These are phyloP conservation scores for Pampus argenteus DNA, from an alignment of 2,797 vertebrate species.

Conservation along the genomic window DNA sequence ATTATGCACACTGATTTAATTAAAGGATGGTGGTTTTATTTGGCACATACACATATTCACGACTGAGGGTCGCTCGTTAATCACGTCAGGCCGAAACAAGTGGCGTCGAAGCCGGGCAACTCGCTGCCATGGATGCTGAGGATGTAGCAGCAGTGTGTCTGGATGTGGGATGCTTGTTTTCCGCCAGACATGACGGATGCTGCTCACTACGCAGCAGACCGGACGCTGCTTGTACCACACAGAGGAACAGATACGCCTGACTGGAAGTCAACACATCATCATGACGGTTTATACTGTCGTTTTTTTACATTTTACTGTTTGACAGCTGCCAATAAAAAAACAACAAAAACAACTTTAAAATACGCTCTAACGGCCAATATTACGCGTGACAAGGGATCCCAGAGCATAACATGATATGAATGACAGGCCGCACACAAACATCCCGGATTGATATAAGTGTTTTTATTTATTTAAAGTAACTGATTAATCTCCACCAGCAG, in stretches of 20 bases:
- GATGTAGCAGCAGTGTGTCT: slow-evolving; percentile 51
- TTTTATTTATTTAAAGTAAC: background rate
- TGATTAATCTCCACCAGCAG: background rate
- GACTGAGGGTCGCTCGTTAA: background rate
- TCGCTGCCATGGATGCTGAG: slow-evolving; percentile 68
- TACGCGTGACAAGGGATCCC: slow-evolving; percentile 42
- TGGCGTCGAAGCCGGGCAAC: slow-evolving; percentile 18
- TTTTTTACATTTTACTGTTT: background rate
- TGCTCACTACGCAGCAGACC: slow-evolving; percentile 72
- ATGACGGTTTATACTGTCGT: background rate
- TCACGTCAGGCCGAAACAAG: background rate
- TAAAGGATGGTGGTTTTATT: background rate
- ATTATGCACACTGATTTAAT: slow-evolving; percentile 4
- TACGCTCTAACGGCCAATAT: slow-evolving; percentile 6
- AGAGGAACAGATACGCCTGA: slow-evolving; percentile 1
- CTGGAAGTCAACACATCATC: background rate
- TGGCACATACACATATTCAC: no score
- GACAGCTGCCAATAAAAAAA: background rate
- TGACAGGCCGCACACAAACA: slow-evolving; percentile 26
- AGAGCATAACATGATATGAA: background rate
- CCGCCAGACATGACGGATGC: slow-evolving; percentile 76
- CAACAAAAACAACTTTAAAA: no score
- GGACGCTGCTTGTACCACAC: slow-evolving; percentile 40
- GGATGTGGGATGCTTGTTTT: slow-evolving; percentile 74
- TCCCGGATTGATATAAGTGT: background rate